Percentiles rank a stretch among this genome's conserved stretches.
phyloP scores from a whole-genome alignment of 2,888 invertebrate genomes.

The Crematogaster levior region DNA sequence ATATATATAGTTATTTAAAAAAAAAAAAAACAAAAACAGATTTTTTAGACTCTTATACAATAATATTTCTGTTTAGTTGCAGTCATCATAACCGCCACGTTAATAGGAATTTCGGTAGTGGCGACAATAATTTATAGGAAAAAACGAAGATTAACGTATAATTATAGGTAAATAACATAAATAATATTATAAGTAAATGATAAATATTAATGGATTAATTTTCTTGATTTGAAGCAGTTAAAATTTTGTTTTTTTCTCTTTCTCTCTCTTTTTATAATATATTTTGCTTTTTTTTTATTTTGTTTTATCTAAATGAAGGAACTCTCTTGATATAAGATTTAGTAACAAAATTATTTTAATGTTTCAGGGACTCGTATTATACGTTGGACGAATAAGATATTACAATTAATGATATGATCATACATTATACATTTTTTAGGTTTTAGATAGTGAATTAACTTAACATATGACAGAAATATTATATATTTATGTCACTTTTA shows the following conservation, averaged over 20 bases:
- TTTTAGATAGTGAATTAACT: slow-evolving; percentile 35
- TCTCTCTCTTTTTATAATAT: neutral
- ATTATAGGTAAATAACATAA: slow-evolving; percentile 65
- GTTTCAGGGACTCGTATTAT: slow-evolving; percentile 71
- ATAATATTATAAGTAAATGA: neutral
- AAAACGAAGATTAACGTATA: slow-evolving; percentile 54
- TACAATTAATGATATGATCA: slow-evolving; percentile 19
- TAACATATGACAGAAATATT: slow-evolving; percentile 19
- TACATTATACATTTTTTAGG: slow-evolving; percentile 48
- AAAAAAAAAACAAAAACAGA: no score
- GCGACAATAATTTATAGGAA: slow-evolving; percentile 62
- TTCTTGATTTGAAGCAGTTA: neutral
- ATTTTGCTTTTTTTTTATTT: slow-evolving; percentile 4
- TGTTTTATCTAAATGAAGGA: neutral
- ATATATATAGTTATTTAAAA: neutral
- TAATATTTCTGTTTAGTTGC: slow-evolving; percentile 60
- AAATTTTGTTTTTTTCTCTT: neutral
- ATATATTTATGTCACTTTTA: no score
- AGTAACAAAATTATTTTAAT: slow-evolving; percentile 57
- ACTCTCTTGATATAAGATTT: slow-evolving; percentile 8
- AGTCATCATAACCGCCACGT: slow-evolving; percentile 57
- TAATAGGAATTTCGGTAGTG: slow-evolving; percentile 58
- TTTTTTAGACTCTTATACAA: neutral
- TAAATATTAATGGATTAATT: neutral
- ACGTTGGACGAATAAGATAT: slow-evolving; percentile 64